Evolutionary conservation across 2,113 vertebrate genomes (phyloP).

Genomic region (Phoenicopterus ruber): DNA sequence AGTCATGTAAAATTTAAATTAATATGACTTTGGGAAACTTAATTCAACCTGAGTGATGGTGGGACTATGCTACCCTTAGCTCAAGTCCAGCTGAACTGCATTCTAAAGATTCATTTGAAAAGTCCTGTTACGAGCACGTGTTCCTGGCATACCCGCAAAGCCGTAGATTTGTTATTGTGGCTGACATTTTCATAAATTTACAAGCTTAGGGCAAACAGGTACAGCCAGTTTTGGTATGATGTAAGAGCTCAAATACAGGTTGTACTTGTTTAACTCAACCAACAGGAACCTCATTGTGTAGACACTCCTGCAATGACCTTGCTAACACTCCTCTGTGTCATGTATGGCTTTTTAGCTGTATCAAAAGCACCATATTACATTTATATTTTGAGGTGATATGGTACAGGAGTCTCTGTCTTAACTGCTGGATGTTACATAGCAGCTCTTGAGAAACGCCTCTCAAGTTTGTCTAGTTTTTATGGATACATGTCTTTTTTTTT

Average conservation of each 20-base stretch:
- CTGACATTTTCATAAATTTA: background rate
- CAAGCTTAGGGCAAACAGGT: background rate
- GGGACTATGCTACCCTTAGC: background rate
- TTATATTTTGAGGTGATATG: background rate
- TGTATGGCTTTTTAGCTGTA: background rate
- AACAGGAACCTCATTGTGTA: background rate
- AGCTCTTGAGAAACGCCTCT: background rate
- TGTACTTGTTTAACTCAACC: background rate
- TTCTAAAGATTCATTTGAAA: background rate
- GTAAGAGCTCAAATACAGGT: background rate
- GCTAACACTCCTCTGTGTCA: background rate
- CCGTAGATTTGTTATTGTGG: background rate
- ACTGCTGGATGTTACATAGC: background rate
- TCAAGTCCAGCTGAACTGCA: background rate
- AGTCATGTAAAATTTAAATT: background rate
- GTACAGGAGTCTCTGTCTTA: background rate
- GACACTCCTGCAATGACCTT: background rate
- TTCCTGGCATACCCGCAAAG: background rate
- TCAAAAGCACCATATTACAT: background rate
- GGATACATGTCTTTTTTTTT: background rate
- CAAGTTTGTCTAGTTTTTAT: background rate
- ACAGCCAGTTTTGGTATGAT: background rate
- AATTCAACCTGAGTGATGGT: background rate
- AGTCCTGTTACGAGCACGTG: background rate
- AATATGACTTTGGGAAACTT: background rate